Evolutionary conservation across 2,888 invertebrate species (phyloP).

Genomic region (Aethes cnicana): DNA sequence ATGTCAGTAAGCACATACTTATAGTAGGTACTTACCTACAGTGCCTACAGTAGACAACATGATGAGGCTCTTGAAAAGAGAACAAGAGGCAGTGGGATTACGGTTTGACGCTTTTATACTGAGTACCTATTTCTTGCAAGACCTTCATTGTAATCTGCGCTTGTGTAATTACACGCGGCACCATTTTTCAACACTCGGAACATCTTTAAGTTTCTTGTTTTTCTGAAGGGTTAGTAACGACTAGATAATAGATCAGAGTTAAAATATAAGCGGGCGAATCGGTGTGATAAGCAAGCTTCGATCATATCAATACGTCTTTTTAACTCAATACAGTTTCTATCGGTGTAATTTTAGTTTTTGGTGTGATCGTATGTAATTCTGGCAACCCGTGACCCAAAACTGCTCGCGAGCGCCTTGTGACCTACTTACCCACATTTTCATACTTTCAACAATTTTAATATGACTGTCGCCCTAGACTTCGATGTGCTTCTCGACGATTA

Average conservation of each 20-base stretch:
- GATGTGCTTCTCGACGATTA: slow-evolving; percentile 1
- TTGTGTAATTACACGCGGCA: slow-evolving; percentile 49
- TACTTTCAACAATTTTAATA: slow-evolving; percentile 55
- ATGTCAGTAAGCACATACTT: too few relatives aligned
- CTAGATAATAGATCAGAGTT: too few relatives aligned
- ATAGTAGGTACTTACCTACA: too few relatives aligned
- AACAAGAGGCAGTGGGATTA: slow-evolving; percentile 60
- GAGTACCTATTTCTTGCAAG: slow-evolving; percentile 50
- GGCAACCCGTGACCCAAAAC: slow-evolving; percentile 9
- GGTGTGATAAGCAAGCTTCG: too few relatives aligned
- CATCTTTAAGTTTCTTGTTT: not conserved
- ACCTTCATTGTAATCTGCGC: slow-evolving; percentile 59
- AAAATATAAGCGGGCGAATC: too few relatives aligned
- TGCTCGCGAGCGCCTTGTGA: slow-evolving; percentile 45
- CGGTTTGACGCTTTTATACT: slow-evolving; percentile 53
- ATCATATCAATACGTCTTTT: too few relatives aligned
- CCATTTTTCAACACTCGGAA: slow-evolving; percentile 27
- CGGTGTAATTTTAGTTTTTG: not conserved
- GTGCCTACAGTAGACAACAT: too few relatives aligned
- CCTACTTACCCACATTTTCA: slow-evolving; percentile 66
- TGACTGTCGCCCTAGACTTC: slow-evolving; percentile 40
- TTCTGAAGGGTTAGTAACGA: not conserved
- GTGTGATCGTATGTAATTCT: not conserved
- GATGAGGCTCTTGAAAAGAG: slow-evolving; percentile 52
- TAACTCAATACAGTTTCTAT: too few relatives aligned